Percentiles rank a stretch among this genome's conserved stretches.
These are phyloP conservation scores for Nothobranchius furzeri DNA, from an alignment of 2,113 vertebrate genomes.

Conservation along the genomic window DNA sequence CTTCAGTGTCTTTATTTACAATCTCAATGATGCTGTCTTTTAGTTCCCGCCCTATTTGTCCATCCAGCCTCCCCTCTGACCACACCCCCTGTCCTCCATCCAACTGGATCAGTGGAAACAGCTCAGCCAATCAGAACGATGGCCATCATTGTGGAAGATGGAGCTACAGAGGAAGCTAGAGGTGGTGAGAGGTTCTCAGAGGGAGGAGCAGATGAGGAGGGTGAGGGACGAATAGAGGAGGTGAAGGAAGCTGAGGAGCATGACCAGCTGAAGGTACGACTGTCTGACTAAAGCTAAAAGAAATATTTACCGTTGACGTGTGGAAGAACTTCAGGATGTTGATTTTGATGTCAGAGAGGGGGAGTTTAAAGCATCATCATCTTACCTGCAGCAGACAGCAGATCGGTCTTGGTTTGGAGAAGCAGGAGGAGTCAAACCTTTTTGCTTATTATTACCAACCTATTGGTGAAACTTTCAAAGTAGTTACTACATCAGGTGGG, in stretches of 20 bases:
- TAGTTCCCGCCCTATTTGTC: slow-evolving; percentile 62
- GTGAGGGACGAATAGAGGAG: slow-evolving; percentile 7
- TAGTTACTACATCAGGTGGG: no score
- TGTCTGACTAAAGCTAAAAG: no score
- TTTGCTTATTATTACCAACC: no score
- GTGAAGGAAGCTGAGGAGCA: background rate
- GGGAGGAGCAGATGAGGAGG: slow-evolving; percentile 45
- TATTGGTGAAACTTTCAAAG: no score
- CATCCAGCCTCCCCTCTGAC: slow-evolving; percentile 71
- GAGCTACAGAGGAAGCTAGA: slow-evolving; percentile 32
- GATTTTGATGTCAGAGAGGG: no score
- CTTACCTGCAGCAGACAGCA: no score
- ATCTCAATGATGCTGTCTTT: background rate
- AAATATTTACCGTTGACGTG: no score
- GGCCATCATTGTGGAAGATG: slow-evolving; percentile 74
- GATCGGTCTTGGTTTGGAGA: no score
- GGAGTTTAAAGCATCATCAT: no score
- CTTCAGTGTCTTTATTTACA: background rate
- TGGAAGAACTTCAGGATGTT: no score
- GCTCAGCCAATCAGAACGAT: slow-evolving; percentile 83
- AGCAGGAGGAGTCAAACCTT: no score
- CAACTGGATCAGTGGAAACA: slow-evolving; percentile 75
- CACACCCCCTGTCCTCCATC: slow-evolving; percentile 64
- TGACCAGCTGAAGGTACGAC: background rate
- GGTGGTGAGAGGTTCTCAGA: background rate